Base-by-base conservation (phyloP, 1,140 invertebrate species). In the Prorops nasuta region DNA sequence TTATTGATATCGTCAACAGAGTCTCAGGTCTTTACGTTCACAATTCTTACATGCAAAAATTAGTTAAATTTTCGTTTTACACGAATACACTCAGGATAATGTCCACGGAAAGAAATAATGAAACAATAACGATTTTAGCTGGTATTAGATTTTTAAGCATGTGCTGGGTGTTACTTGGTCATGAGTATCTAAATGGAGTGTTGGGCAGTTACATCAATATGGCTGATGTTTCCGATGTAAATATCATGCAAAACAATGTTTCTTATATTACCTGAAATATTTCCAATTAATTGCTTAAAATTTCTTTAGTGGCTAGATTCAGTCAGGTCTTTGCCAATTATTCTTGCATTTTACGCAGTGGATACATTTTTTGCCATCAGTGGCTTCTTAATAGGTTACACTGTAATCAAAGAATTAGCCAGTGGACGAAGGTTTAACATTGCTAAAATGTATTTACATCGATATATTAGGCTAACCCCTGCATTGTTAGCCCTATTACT, bases 301-400 rank as follows among this genome's bases (percentile, higher is more conserved):
- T n/a, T 39, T 47, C 47, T 21, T 19, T 21, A 65, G 63, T 66
- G 63, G 60, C 17, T 56, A 1, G 12, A 10, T 12, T 44, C 53
- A 2, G 54, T 55, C 57, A 42, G 24, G 24, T 15, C 54, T 3
- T 1, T 74, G 9, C 71, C 70, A 59, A 55, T 79, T 3, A 60
- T 69, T 0, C 46, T 64, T 0, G 73, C 68, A 3, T 60, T 71
- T 2, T 66, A 77, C 21, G 63, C 78, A 0, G 82, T 83, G 0
- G 82, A 84, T 50, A 81, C 81, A 2, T 83, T 83, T 59, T 80
- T 83, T 24, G 60, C 81, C 18, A 64, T 81, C 8, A 86, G 84
- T 64, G 86, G 85, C 37, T 64, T 85, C 1, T 66, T 88, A 0
- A 64, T 83, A 1, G 71, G 79, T 1, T 85, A 86, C 46, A 66